phyloP scores from a whole-genome alignment of 2,797 vertebrate species.

The Labeo calbasu region DNA sequence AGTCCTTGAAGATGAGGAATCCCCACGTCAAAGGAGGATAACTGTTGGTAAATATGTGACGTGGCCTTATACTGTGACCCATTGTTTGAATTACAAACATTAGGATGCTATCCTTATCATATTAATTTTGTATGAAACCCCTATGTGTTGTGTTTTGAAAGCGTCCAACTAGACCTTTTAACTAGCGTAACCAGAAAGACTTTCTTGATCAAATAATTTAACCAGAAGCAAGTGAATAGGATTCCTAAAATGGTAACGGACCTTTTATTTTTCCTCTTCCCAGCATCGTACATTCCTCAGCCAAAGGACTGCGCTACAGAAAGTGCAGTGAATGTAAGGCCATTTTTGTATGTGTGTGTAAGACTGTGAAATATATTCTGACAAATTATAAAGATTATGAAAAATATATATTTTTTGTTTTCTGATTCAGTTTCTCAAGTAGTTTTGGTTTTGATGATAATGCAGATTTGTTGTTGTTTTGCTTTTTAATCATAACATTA shows the following conservation, averaged over 20 bases:
- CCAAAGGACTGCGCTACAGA: conserved; percentile 75
- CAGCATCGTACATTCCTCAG: conserved; percentile 75
- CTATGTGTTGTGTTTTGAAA: neutral
- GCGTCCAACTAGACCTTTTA: neutral
- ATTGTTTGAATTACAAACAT: neutral
- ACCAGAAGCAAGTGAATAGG: neutral
- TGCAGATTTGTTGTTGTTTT: neutral
- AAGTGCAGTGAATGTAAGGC: conserved; percentile 72
- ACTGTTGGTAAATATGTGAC: conserved; percentile 66
- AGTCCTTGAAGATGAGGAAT: conserved; percentile 49
- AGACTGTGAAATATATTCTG: neutral
- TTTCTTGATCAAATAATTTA: neutral
- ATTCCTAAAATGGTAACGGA: too few relatives aligned
- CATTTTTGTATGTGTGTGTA: neutral
- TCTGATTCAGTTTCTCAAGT: neutral
- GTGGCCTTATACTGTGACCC: neutral
- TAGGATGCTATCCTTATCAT: neutral
- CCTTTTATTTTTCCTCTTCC: conserved; percentile 30
- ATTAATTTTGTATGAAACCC: neutral
- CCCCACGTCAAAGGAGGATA: conserved; percentile 61
- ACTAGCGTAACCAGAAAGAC: neutral
- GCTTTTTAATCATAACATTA: neutral
- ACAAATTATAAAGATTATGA: too few relatives aligned
- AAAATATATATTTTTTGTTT: neutral
- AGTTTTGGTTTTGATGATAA: neutral